These are phyloP conservation scores for Aspidapion aeneum DNA, from an alignment of 2,888 invertebrate genomes.

Conservation along the genomic window DNA sequence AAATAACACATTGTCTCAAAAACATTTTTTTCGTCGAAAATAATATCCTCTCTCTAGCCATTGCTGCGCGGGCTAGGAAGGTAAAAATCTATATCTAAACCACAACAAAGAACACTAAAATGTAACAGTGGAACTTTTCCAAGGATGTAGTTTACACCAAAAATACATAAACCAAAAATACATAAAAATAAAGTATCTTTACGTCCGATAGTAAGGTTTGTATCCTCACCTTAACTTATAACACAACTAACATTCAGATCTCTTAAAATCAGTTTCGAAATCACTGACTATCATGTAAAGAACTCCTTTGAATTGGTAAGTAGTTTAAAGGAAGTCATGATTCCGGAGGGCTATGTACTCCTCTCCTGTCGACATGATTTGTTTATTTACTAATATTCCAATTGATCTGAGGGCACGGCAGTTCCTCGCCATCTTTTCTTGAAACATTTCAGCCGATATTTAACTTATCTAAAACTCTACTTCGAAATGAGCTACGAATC, in stretches of 20 bases:
- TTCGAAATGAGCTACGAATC: too few relatives aligned
- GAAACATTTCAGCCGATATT: too few relatives aligned
- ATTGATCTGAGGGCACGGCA: too few relatives aligned
- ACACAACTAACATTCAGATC: not conserved
- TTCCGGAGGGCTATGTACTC: not conserved
- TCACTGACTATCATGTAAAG: not conserved
- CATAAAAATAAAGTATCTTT: not conserved
- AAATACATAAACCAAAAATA: not conserved
- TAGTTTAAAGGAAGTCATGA: not conserved
- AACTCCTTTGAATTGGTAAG: not conserved
- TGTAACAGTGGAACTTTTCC: not conserved
- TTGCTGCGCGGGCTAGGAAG: too few relatives aligned
- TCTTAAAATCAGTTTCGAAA: not conserved
- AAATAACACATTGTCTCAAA: slow-evolving; percentile 8
- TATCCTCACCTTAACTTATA: not conserved
- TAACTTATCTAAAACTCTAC: too few relatives aligned
- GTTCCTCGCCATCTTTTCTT: too few relatives aligned
- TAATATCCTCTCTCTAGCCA: too few relatives aligned
- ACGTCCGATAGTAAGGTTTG: not conserved
- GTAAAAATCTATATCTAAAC: not conserved
- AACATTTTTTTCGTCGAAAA: too few relatives aligned
- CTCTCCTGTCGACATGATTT: not conserved
- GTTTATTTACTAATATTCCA: not conserved
- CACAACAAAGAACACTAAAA: slow-evolving; percentile 3
- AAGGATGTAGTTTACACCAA: not conserved